Conservation (phyloP, 2,888 invertebrate genomes). For the Lottia scabra region DNA sequence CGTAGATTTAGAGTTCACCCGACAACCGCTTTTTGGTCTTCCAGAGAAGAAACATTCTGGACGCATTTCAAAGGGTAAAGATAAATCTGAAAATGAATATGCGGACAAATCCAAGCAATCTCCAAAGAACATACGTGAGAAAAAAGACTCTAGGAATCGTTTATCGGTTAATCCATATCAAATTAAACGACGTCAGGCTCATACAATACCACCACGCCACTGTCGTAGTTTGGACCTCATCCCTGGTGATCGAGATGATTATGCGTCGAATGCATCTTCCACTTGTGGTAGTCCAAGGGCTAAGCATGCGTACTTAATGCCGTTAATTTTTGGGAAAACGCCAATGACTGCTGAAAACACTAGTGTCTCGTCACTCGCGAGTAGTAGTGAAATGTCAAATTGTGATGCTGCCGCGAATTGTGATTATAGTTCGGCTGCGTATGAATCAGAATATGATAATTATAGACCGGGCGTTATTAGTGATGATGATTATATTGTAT, state of each 20-base stretch:
- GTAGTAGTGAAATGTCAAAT: constrained; percentile 66
- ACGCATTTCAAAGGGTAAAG: neutral
- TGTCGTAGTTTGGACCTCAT: constrained; percentile 67
- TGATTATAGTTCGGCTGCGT: constrained; percentile 73
- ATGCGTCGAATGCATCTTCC: constrained; percentile 37
- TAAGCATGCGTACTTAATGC: constrained; percentile 51
- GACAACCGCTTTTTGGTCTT: neutral
- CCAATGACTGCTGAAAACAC: constrained; percentile 58
- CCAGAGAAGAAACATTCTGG: neutral
- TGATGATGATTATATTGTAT: constrained; percentile 69
- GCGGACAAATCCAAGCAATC: neutral
- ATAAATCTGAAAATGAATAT: neutral
- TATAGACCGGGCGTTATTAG: constrained; percentile 72
- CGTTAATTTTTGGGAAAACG: constrained; percentile 49
- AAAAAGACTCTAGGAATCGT: constrained; percentile 14
- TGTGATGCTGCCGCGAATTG: constrained; percentile 65
- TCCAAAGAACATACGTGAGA: neutral
- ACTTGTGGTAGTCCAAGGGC: constrained; percentile 57
- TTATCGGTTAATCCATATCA: constrained; percentile 39
- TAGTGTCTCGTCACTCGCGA: constrained; percentile 64
- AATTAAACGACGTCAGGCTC: constrained; percentile 56
- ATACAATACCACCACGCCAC: constrained; percentile 57
- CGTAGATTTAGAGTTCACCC: neutral
- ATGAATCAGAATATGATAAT: constrained; percentile 82
- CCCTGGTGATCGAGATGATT: constrained; percentile 64